Percentiles rank a stretch among this genome's conserved stretches.
These are phyloP conservation scores for Cyphomyrmex costatus DNA, from an alignment of 1,140 invertebrate species.

Conservation along the genomic window DNA sequence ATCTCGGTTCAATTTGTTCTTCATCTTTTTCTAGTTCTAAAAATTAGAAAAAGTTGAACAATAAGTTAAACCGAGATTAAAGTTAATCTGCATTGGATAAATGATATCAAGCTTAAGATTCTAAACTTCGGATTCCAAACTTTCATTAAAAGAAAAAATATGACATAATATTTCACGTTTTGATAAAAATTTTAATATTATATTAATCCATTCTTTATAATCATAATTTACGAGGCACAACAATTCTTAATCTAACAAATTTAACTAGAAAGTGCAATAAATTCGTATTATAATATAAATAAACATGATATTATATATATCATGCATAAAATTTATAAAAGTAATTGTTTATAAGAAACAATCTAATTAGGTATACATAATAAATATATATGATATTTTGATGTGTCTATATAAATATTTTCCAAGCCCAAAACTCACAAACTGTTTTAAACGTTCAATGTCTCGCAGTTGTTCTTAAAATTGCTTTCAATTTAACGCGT, in stretches of 20 bases:
- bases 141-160: background rate
- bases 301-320: background rate
- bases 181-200: too few relatives aligned
- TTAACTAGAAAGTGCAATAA: background rate
- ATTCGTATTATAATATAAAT: background rate
- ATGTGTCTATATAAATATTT: background rate
- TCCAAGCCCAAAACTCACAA: background rate
- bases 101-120: background rate
- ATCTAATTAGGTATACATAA: slow-evolving; percentile 4
- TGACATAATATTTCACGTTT: background rate
- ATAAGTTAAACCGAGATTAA: too few relatives aligned
- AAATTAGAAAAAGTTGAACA: too few relatives aligned
- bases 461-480: background rate
- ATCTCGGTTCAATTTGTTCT: too few relatives aligned
- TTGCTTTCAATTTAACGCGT: slow-evolving; percentile 9
- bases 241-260: background rate
- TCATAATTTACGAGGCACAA: background rate
- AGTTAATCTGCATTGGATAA: too few relatives aligned
- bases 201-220: background rate
- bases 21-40: too few relatives aligned
- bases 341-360: background rate
- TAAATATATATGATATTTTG: background rate
- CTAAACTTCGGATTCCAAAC: background rate
- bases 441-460: background rate
- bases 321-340: background rate